Evolutionary conservation across 2,797 vertebrate species (phyloP).

Genomic region (Triplophysa yarkandensis): DNA sequence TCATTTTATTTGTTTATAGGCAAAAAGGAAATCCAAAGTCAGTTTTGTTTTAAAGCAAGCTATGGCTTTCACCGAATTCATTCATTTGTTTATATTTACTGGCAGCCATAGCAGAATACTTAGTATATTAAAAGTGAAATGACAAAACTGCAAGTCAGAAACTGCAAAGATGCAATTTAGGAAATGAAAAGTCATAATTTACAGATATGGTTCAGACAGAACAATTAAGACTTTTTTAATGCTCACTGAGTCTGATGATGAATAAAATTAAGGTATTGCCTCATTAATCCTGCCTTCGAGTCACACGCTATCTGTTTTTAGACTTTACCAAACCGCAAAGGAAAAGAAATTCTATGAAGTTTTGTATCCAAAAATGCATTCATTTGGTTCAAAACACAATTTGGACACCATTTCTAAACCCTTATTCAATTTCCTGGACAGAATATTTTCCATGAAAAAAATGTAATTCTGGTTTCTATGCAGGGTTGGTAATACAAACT

Average conservation of each 20-base stretch:
- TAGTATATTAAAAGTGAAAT: slow-evolving; percentile 38
- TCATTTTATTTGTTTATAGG: background rate
- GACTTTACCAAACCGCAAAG: slow-evolving; percentile 7
- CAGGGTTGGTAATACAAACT: too few species aligned
- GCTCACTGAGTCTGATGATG: slow-evolving; percentile 37
- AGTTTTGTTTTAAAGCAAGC: slow-evolving; percentile 16
- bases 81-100: slow-evolving; percentile 5
- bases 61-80: background rate
- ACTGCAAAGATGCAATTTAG: slow-evolving; percentile 32
- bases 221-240: slow-evolving; percentile 48
- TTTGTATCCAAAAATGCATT: background rate
- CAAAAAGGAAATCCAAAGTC: background rate
- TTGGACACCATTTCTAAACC: background rate
- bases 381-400: background rate
- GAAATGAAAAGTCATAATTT: slow-evolving; percentile 52
- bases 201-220: slow-evolving; percentile 36
- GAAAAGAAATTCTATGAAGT: background rate
- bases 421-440: too few species aligned
- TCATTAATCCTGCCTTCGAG: slow-evolving; percentile 5
- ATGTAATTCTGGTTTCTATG: too few species aligned
- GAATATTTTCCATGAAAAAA: too few species aligned
- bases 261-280: slow-evolving; percentile 31
- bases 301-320: slow-evolving; percentile 12
- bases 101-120: slow-evolving; percentile 9
- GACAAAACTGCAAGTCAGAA: slow-evolving; percentile 4